A percentile compares a stretch with the other conserved stretches of the same genome.
These are phyloP conservation scores for Pasiphila rectangulata DNA, from an alignment of 2,888 invertebrate species.

Conservation along the genomic window DNA sequence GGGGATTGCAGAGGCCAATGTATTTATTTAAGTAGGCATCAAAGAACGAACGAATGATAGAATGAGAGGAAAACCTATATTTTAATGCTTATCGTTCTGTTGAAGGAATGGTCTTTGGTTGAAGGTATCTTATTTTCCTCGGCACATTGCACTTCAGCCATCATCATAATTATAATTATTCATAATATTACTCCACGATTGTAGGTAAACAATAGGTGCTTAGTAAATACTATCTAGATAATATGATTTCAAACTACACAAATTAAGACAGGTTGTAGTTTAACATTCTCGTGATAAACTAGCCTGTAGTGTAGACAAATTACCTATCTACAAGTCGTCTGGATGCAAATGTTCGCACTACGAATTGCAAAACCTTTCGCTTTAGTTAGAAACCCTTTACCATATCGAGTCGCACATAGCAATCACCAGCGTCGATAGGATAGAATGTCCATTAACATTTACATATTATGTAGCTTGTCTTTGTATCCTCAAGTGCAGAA, in stretches of 20 bases:
- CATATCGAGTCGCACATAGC: constrained; percentile 14
- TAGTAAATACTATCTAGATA: constrained; percentile 23
- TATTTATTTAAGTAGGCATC: too few species aligned
- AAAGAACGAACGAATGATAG: too few species aligned
- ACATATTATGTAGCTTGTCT: constrained; percentile 5
- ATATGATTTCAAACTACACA: constrained; percentile 25
- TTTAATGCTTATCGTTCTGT: constrained; percentile 6
- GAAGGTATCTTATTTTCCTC: constrained; percentile 17
- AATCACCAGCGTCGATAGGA: constrained; percentile 17
- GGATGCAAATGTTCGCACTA: constrained; percentile 17
- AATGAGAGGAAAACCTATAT: constrained; percentile 9
- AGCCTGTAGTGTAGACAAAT: too few species aligned
- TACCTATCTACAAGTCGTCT: constrained; percentile 14
- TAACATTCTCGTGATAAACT: too few species aligned
- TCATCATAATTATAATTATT: constrained; percentile 27
- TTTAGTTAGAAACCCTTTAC: constrained; percentile 16
- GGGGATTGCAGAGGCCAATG: too few species aligned
- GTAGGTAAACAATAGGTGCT: constrained; percentile 29
- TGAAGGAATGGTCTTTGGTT: too few species aligned
- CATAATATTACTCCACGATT: constrained; percentile 23
- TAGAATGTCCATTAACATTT: constrained; percentile 11
- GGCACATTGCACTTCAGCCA: constrained; percentile 18
- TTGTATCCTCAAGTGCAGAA: constrained; percentile 6
- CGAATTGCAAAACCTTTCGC: constrained; percentile 17
- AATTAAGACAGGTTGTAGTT: constrained; percentile 9